Conservation (phyloP, 2,888 invertebrate species). For the Plagiodera versicolora region DNA sequence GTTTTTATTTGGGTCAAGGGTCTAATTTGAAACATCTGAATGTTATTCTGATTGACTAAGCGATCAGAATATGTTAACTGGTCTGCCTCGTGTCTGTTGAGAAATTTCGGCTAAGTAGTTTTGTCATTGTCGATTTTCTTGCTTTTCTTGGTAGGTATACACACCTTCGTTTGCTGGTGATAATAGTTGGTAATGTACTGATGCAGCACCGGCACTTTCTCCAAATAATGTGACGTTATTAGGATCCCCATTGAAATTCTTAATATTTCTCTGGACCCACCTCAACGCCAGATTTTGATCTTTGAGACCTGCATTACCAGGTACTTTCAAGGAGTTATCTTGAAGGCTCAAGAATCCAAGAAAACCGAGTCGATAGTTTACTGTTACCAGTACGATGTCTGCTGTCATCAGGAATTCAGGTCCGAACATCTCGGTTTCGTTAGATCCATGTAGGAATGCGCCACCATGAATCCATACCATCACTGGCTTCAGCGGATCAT, state of each 20-base stretch:
- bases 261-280: conserved; percentile 58
- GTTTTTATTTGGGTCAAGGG: no score
- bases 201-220: conserved; percentile 27
- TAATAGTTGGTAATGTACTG: conserved; percentile 27
- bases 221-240: conserved; percentile 49
- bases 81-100: no score
- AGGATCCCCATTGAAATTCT: conserved; percentile 40
- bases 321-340: conserved; percentile 55
- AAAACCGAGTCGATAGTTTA: conserved; percentile 57
- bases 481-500: conserved; percentile 43
- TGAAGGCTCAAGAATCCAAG: conserved; percentile 57
- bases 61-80: no score
- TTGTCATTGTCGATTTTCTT: no score
- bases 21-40: no score
- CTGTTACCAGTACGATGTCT: conserved; percentile 55
- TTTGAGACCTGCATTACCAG: conserved; percentile 60
- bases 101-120: no score
- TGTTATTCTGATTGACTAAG: no score
- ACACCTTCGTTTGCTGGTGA: conserved; percentile 27
- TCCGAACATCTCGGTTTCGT: conserved; percentile 46
- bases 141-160: no score
- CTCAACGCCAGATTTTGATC: conserved; percentile 58
- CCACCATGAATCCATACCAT: conserved; percentile 55
- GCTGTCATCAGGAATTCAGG: conserved; percentile 56
- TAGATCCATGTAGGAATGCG: conserved; percentile 45